These are phyloP conservation scores for Corythoichthys intestinalis DNA, from an alignment of 2,113 vertebrate genomes.

Conservation along the genomic window DNA sequence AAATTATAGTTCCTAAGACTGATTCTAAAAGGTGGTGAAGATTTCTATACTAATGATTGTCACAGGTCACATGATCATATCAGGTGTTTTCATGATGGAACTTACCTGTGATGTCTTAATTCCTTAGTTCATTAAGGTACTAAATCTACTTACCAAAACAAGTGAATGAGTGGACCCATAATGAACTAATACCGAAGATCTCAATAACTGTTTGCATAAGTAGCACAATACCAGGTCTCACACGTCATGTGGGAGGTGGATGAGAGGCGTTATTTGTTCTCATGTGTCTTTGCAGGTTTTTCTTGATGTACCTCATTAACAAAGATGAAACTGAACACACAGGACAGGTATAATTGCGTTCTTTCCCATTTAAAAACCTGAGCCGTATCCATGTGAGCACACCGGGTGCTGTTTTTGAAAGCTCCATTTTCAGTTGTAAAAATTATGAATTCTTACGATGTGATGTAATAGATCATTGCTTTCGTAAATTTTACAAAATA, in stretches of 20 bases:
- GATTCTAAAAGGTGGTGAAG: background rate
- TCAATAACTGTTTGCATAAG: background rate
- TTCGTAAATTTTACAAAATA: background rate
- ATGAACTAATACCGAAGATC: background rate
- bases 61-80: background rate
- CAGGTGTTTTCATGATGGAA: slow-evolving; percentile 19
- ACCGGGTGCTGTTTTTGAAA: slow-evolving; percentile 3
- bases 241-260: background rate
- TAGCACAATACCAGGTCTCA: background rate
- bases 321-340: slow-evolving; percentile 77
- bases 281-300: slow-evolving; percentile 61
- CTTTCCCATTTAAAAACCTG: slow-evolving; percentile 16
- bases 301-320: slow-evolving; percentile 76
- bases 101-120: background rate
- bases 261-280: background rate
- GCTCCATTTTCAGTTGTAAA: background rate
- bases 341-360: slow-evolving; percentile 63
- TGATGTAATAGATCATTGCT: background rate
- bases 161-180: background rate
- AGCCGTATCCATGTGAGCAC: slow-evolving; percentile 9
- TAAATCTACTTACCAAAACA: background rate
- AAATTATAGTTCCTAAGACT: background rate
- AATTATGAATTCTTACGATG: background rate
- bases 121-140: background rate
- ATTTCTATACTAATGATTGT: slow-evolving; percentile 21